These are phyloP conservation scores for Elmis aenea DNA, from an alignment of 2,888 invertebrate genomes.

Conservation along the genomic window DNA sequence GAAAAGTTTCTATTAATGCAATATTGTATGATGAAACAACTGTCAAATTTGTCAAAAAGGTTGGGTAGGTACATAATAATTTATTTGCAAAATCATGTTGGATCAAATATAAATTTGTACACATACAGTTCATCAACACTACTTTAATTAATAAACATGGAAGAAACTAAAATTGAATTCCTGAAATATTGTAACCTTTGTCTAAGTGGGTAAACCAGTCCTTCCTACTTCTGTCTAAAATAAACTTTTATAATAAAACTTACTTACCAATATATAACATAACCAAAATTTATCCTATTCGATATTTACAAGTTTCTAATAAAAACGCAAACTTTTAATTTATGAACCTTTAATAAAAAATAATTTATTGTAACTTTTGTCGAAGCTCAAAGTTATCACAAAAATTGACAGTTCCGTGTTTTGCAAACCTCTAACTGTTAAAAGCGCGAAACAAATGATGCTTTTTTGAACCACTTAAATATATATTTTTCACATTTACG, in stretches of 20 bases:
- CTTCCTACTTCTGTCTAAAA: too few relatives aligned
- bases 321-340: conserved; percentile 39
- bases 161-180: too few relatives aligned
- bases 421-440: conserved; percentile 20
- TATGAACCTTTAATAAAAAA: conserved; percentile 36
- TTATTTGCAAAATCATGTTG: too few relatives aligned
- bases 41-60: conserved; percentile 17
- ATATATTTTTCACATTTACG: too few relatives aligned
- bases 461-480: too few relatives aligned
- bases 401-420: conserved; percentile 38
- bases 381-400: conserved; percentile 33
- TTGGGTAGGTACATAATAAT: conserved; percentile 8
- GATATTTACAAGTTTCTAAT: conserved; percentile 33
- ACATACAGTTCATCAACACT: too few relatives aligned
- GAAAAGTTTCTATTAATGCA: conserved; percentile 5
- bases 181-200: too few relatives aligned
- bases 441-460: conserved; percentile 7
- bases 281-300: conserved; percentile 37
- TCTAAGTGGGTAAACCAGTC: too few relatives aligned
- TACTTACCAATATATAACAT: conserved; percentile 42
- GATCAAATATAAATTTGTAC: too few relatives aligned
- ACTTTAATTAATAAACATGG: too few relatives aligned
- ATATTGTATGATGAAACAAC: conserved; percentile 1
- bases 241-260: conserved; percentile 1
- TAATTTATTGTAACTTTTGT: conserved; percentile 37